Evolutionary conservation across 2,888 invertebrate genomes (phyloP).

Genomic region (Saturnia japonica): DNA sequence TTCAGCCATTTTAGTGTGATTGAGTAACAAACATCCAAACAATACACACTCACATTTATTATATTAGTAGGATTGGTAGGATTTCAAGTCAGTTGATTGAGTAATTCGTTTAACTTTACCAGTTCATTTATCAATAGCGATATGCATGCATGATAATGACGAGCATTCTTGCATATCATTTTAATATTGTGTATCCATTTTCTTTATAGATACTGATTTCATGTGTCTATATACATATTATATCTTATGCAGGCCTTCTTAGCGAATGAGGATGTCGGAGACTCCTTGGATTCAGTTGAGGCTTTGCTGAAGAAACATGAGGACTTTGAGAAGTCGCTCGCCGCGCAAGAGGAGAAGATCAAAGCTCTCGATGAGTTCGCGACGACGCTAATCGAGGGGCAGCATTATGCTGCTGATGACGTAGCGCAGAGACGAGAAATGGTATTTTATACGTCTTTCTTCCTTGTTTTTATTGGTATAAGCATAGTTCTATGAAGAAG

Average conservation of each 20-base stretch:
- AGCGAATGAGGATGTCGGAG: constrained; percentile 98
- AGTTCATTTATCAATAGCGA: too few species aligned
- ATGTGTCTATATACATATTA: neutral
- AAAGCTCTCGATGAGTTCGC: constrained; percentile 99
- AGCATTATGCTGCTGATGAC: constrained; percentile 99
- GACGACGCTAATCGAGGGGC: constrained; percentile 97
- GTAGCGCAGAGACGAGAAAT: constrained; percentile 96
- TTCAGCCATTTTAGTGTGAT: too few species aligned
- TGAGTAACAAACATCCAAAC: too few species aligned
- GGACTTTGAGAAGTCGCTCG: constrained; percentile 99
- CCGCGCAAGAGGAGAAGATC: constrained; percentile 99
- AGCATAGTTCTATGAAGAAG: neutral
- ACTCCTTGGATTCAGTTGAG: constrained; percentile 98
- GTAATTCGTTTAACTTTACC: too few species aligned
- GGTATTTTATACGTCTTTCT: constrained; percentile 67
- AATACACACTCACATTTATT: too few species aligned
- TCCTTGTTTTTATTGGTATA: neutral
- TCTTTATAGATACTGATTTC: too few species aligned
- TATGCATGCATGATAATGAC: neutral
- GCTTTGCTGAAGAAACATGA: constrained; percentile 99
- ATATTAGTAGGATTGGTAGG: too few species aligned
- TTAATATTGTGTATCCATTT: too few species aligned
- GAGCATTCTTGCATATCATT: neutral
- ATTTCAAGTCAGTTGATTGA: too few species aligned
- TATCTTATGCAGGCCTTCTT: constrained; percentile 89